Conservation (phyloP, 2,113 vertebrate species). For the Paradoxurus hermaphroditus region DNA sequence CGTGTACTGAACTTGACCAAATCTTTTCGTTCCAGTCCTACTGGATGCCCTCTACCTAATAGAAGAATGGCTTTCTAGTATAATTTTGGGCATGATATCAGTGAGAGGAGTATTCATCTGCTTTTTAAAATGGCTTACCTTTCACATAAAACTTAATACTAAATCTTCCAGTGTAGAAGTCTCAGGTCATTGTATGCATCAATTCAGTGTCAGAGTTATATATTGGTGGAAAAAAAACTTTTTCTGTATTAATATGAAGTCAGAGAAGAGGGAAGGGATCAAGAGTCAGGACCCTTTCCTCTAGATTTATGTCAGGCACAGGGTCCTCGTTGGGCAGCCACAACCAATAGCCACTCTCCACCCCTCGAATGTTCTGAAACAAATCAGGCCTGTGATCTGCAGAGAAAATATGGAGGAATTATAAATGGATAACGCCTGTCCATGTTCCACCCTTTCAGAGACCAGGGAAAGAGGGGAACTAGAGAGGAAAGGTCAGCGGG, state of each 20-base stretch:
- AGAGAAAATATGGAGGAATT: constrained; percentile 6
- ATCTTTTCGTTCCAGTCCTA: constrained; percentile 54
- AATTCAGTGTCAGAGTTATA: constrained; percentile 53
- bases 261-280: background rate
- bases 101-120: constrained; percentile 62
- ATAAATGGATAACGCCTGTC: background rate
- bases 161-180: constrained; percentile 48
- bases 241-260: constrained; percentile 22
- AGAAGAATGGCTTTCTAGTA: constrained; percentile 55
- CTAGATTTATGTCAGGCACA: background rate
- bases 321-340: background rate
- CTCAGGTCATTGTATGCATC: constrained; percentile 63
- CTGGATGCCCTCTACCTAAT: constrained; percentile 25
- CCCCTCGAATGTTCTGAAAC: background rate
- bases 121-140: constrained; percentile 62
- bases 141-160: constrained; percentile 55
- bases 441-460: background rate
- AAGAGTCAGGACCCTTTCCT: background rate
- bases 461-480: background rate
- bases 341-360: background rate
- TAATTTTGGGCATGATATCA: constrained; percentile 64
- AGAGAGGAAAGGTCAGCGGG: background rate
- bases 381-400: constrained; percentile 34
- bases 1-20: constrained; percentile 73
- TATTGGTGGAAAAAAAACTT: background rate